These are phyloP conservation scores for Scaptodrosophila lebanonensis DNA, from an alignment of 1,140 invertebrate genomes.

Conservation along the genomic window DNA sequence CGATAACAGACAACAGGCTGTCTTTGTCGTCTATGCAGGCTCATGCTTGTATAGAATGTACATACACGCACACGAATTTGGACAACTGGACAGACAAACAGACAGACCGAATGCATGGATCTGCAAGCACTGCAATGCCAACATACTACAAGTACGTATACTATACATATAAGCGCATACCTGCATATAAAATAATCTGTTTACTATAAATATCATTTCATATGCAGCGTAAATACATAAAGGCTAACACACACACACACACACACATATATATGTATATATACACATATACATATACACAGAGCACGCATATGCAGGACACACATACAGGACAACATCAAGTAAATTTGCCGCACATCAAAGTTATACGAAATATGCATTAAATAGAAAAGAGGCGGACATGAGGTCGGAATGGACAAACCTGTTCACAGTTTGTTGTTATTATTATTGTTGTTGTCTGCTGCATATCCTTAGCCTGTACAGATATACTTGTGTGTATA, in stretches of 20 bases:
- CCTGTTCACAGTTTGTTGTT: slow-evolving; percentile 33
- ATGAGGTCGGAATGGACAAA: background rate
- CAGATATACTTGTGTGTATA: background rate
- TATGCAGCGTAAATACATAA: slow-evolving; percentile 75
- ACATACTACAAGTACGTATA: too few relatives aligned
- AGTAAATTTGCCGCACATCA: slow-evolving; percentile 74
- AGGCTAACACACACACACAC: slow-evolving; percentile 41
- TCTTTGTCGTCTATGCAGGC: slow-evolving; percentile 50
- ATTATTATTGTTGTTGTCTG: slow-evolving; percentile 69
- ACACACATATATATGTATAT: slow-evolving; percentile 3
- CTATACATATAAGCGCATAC: slow-evolving; percentile 22
- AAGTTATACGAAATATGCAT: slow-evolving; percentile 74
- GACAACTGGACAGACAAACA: background rate
- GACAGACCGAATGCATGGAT: slow-evolving; percentile 17
- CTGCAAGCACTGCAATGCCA: slow-evolving; percentile 31
- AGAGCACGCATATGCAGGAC: background rate
- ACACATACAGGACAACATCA: slow-evolving; percentile 31
- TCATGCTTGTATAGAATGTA: slow-evolving; percentile 5
- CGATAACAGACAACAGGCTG: slow-evolving; percentile 35
- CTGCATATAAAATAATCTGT: slow-evolving; percentile 75
- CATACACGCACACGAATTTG: background rate
- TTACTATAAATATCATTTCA: slow-evolving; percentile 75
- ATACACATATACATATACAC: background rate
- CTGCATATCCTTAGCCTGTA: slow-evolving; percentile 64
- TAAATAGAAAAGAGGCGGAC: slow-evolving; percentile 48